A percentile compares a stretch with the other conserved stretches of the same genome.
These are phyloP conservation scores for Mareca strepera DNA, from an alignment of 2,797 vertebrate species.

Conservation along the genomic window DNA sequence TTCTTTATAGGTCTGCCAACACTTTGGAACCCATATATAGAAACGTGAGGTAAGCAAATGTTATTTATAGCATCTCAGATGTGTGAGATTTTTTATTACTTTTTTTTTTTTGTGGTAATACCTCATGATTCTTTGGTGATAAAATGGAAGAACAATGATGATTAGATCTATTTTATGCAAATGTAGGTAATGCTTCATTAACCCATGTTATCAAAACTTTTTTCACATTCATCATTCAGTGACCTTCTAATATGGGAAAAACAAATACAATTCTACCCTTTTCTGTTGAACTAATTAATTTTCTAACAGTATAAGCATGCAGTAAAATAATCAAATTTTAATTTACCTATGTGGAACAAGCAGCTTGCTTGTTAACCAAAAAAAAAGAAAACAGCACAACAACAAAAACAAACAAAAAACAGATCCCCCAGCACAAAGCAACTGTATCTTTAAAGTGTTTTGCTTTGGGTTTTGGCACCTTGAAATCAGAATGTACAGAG, in stretches of 20 bases:
- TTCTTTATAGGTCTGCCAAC: not conserved
- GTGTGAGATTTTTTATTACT: not conserved
- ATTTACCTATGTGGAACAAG: not conserved
- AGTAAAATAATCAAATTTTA: not conserved
- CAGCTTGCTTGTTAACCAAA: not conserved
- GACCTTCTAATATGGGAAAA: not conserved
- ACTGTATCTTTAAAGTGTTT: not conserved
- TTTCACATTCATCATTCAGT: not conserved
- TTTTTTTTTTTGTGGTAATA: not conserved
- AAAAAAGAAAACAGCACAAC: not conserved
- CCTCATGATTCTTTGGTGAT: not conserved
- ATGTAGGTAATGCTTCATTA: conserved; percentile 1
- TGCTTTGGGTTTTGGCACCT: not conserved
- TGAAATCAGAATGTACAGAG: not conserved
- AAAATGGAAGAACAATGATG: not conserved
- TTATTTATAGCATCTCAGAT: conserved; percentile 28
- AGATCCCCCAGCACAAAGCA: not conserved
- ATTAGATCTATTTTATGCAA: not conserved
- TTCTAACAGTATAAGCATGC: not conserved
- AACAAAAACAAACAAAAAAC: not conserved
- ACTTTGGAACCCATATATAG: not conserved
- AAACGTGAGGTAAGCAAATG: not conserved
- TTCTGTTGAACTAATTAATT: not conserved
- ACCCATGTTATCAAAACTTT: not conserved
- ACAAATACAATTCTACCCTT: not conserved